Base-by-base conservation (phyloP, 2,888 invertebrate genomes). In the Isoperla grammatica region DNA sequence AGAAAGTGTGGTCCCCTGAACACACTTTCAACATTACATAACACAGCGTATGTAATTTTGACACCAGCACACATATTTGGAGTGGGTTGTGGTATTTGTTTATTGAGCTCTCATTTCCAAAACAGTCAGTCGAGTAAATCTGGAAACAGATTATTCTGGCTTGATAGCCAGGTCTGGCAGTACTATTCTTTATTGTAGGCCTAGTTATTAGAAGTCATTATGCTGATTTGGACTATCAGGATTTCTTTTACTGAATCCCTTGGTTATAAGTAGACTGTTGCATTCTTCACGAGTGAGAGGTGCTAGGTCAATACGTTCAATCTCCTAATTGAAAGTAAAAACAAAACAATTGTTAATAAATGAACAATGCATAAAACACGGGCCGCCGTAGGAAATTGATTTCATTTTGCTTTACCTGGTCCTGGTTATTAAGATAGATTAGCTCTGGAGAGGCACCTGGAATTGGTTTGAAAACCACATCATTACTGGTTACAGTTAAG, bases 361-460 rank as follows among this genome's bases (percentile, higher is more conserved):
- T 29, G 8, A 29, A 29, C 29, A 29, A 29, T 29, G 8, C 4
- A 29, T 29, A 6, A n/a, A n/a, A n/a, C n/a, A n/a, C n/a, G n/a
- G n/a, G n/a, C n/a, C 4, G 29, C 29, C 29, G n/a, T 29, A 29
- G 29, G n/a, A 29, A 6, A 29, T 29, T 8, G 35, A 3, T 13
- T 29, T 1, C 17, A 3, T 6, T 12, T 2, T 20, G n/a, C 57
- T 64, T 58, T 68, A 76, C 75, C 69, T 77, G 73, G 62, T 84
- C 82, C 1, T 71, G 72, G 1, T 75, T 72, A 61, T 82, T 79
- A 9, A 84, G 76, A 58, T 86, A 71, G 46, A 86, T 77, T 22
- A 86, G 68, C 69, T 84, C 85, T 22, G 87, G 87, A 2, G 76
- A 72, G 9, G 85, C 85, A 20, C 86, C 87, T 15, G 75, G 78